phyloP scores from a whole-genome alignment of 2,888 invertebrate genomes.

The Folsomia manolachei region DNA sequence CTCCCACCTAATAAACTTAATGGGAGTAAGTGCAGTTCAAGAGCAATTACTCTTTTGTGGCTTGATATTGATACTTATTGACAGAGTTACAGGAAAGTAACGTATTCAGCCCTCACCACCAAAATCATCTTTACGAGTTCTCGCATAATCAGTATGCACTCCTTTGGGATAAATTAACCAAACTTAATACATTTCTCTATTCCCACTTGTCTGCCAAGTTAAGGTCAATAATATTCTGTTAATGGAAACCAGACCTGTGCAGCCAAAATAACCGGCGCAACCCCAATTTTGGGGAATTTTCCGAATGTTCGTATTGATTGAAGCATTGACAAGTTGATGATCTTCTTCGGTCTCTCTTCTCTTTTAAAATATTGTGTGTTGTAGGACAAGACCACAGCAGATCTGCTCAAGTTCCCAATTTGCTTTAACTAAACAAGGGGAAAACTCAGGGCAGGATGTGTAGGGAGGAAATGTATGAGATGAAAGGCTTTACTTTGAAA shows the following conservation, averaged over 20 bases:
- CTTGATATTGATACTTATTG: neutral
- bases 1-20: neutral
- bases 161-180: neutral
- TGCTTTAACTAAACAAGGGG: neutral
- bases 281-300: neutral
- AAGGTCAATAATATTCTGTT: neutral
- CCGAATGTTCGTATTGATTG: conserved; percentile 38
- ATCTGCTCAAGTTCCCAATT: neutral
- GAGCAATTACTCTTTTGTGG: neutral
- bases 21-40: neutral
- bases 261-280: neutral
- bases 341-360: too few species aligned
- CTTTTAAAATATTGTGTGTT: too few species aligned
- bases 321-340: conserved; percentile 45
- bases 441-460: neutral
- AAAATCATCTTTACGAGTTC: too few species aligned
- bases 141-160: neutral
- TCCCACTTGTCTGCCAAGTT: too few species aligned
- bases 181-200: too few species aligned
- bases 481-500: conserved; percentile 1
- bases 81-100: neutral
- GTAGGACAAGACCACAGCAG: neutral
- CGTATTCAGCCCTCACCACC: too few species aligned
- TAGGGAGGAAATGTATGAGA: neutral
- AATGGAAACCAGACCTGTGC: neutral